These are phyloP conservation scores for Spisula subtruncata DNA, from an alignment of 2,888 invertebrate genomes.

Conservation along the genomic window DNA sequence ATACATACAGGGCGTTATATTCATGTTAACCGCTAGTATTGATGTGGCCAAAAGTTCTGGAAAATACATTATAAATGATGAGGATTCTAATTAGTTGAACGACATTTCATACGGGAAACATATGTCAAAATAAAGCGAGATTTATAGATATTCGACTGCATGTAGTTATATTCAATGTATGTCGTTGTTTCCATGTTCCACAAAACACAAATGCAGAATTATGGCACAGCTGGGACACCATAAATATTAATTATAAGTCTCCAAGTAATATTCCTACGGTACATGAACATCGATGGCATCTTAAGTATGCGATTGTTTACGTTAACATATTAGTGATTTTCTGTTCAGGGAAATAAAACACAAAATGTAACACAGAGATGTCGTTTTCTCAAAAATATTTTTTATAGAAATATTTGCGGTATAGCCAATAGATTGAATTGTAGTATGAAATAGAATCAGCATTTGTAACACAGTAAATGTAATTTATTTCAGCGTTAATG, in stretches of 20 bases:
- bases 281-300: background rate
- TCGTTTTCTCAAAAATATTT: too few species aligned
- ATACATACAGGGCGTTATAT: too few species aligned
- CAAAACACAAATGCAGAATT: constrained; percentile 8
- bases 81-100: background rate
- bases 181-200: constrained; percentile 1
- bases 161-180: background rate
- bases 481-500: too few species aligned
- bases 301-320: background rate
- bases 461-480: too few species aligned
- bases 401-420: too few species aligned
- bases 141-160: constrained; percentile 9
- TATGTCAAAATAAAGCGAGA: constrained; percentile 17
- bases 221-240: constrained; percentile 6
- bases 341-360: background rate
- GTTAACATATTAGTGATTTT: background rate
- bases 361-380: background rate
- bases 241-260: background rate
- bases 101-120: constrained; percentile 9
- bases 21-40: too few species aligned
- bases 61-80: too few species aligned
- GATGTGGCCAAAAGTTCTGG: too few species aligned
- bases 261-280: background rate
- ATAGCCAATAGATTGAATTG: too few species aligned
- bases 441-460: too few species aligned